phyloP scores from a whole-genome alignment of 2,113 vertebrate genomes.

The Stegostoma tigrinum region DNA sequence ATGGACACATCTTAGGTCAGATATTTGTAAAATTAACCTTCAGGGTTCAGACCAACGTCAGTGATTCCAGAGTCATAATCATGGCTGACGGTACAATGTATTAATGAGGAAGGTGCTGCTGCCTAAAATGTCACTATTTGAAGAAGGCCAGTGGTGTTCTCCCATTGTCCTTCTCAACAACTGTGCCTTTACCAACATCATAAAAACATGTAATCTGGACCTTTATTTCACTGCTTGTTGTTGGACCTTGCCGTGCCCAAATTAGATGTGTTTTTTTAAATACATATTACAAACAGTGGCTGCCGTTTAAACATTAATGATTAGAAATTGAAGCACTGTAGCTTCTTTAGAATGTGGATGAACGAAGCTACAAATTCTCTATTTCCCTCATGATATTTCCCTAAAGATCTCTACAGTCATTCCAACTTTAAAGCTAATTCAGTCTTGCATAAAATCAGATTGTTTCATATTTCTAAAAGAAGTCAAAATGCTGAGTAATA shows the following conservation, averaged over 20 bases:
- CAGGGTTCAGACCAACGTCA: background rate
- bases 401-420: background rate
- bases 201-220: background rate
- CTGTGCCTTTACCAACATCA: background rate
- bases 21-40: background rate
- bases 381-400: background rate
- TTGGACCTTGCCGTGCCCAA: background rate
- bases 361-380: background rate
- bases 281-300: background rate
- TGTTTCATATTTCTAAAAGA: background rate
- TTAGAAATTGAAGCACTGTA: background rate
- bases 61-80: background rate
- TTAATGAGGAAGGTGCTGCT: background rate
- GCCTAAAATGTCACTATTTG: background rate
- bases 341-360: background rate
- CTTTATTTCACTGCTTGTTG: background rate
- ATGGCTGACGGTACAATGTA: background rate
- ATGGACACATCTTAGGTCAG: background rate
- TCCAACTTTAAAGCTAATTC: background rate
- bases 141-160: background rate
- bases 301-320: background rate
- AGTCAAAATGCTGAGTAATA: background rate
- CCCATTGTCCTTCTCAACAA: background rate
- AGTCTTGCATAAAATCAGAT: background rate
- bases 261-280: background rate